Percentiles rank a stretch among this genome's conserved stretches.
phyloP scores from a whole-genome alignment of 1,140 invertebrate genomes.

The Lucilia sericata region DNA sequence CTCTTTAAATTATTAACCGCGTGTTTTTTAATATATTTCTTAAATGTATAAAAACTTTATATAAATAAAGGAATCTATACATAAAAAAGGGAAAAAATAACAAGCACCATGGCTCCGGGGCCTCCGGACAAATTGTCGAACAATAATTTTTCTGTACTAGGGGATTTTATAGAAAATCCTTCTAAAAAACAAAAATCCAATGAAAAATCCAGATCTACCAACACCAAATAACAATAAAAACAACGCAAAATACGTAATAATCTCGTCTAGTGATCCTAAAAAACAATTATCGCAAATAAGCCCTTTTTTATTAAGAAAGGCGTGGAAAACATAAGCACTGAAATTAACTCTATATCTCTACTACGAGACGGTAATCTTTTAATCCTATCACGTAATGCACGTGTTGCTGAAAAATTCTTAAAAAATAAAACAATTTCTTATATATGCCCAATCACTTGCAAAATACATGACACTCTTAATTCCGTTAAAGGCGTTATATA shows the following conservation, averaged over 20 bases:
- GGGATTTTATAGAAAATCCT: neutral
- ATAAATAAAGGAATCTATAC: neutral
- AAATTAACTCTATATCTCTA: too few relatives aligned
- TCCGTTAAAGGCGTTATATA: slow-evolving; percentile 34
- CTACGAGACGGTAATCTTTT: too few relatives aligned
- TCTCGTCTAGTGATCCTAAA: neutral
- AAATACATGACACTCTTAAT: slow-evolving; percentile 40
- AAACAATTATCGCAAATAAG: too few relatives aligned
- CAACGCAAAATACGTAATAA: neutral
- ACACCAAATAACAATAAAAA: neutral
- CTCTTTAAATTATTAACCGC: neutral
- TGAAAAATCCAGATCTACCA: neutral
- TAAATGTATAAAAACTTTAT: neutral
- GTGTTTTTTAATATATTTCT: neutral
- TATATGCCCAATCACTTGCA: slow-evolving; percentile 5
- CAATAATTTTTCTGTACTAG: neutral
- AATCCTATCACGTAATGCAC: too few relatives aligned
- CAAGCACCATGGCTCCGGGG: neutral
- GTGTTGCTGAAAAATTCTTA: too few relatives aligned
- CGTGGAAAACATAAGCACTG: too few relatives aligned
- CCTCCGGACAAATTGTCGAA: neutral
- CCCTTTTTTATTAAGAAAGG: too few relatives aligned
- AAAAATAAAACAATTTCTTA: too few relatives aligned
- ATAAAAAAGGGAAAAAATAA: neutral
- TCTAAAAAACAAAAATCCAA: neutral